Evolutionary conservation across 2,113 vertebrate species (phyloP).

Genomic region (Tetrax tetrax): DNA sequence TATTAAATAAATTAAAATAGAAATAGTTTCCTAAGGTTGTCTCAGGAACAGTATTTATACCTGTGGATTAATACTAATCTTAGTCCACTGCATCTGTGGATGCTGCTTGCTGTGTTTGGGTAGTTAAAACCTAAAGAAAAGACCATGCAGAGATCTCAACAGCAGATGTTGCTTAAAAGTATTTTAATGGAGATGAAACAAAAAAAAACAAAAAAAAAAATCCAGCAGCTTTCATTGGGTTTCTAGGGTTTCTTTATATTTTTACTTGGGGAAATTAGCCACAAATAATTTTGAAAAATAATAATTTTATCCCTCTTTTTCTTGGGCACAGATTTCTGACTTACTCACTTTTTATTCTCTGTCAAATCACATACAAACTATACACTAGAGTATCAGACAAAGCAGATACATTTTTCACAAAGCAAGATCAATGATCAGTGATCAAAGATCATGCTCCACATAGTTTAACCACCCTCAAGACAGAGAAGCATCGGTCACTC

Average conservation of each 20-base stretch:
- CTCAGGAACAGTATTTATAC: background rate
- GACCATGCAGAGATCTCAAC: background rate
- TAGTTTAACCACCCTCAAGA: background rate
- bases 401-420: background rate
- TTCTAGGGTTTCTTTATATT: background rate
- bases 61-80: background rate
- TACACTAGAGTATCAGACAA: background rate
- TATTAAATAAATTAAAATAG: background rate
- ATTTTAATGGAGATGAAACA: background rate
- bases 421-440: background rate
- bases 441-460: background rate
- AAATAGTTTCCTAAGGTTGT: background rate
- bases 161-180: background rate
- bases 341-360: background rate
- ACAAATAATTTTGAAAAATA: background rate
- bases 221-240: background rate
- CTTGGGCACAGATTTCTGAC: background rate
- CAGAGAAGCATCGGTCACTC: background rate
- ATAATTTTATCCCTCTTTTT: background rate
- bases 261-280: background rate
- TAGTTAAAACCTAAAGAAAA: slow-evolving; percentile 3
- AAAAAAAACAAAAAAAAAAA: background rate
- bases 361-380: background rate
- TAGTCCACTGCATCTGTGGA: background rate
- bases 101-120: background rate